Evolutionary conservation across 2,113 vertebrate species (phyloP), one percentile per base, ranked within the genome.

Genomic region (Orycteropus afer): DNA sequence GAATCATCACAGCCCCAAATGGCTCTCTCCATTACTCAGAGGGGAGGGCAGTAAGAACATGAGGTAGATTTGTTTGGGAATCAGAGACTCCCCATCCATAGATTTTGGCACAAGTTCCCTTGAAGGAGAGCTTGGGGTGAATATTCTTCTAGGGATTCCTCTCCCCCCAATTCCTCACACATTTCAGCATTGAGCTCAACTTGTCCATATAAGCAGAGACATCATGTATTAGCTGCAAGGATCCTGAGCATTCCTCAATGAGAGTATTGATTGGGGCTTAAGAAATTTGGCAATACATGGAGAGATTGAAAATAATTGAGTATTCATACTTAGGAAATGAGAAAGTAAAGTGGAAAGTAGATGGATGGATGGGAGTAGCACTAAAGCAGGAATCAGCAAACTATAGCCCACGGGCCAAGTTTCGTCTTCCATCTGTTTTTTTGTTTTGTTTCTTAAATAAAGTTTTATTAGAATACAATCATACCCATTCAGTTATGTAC

Each of bases 11-110:
- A 79, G 7, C 17, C 29, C 84, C 82, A 71, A 87, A 61, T 90
- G 90, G 18, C 55, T 89, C 49, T 53, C 13, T 45, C 74, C 90
- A 97, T 97, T 97, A 97, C 95, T 97, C 96, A 97, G 95, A 81
- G 15, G 67, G 37, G 49, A 88, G 45, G 69, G 67, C 47, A 80
- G 45, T 49, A 29, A 82, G 40, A 57, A 80, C 86, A 11, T 37
- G 18, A 69, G 95, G 92, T 84, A 88, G 87, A 83, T 92, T 61
- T 42, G n/a, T 49, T 47, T 77, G 87, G 57, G 74, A 77, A 86
- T 81, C 42, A 42, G 29, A n/a, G 32, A 80, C 42, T 96, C 77
- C 42, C 61, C 5, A 34, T 47, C 47, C 20, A 2, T 42, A 42
- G 81, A 45, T 6, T 78, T 51, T 51, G 32, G 34, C 55, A 40